phyloP scores from a whole-genome alignment of 2,888 invertebrate genomes.

The Protonemura montana region DNA sequence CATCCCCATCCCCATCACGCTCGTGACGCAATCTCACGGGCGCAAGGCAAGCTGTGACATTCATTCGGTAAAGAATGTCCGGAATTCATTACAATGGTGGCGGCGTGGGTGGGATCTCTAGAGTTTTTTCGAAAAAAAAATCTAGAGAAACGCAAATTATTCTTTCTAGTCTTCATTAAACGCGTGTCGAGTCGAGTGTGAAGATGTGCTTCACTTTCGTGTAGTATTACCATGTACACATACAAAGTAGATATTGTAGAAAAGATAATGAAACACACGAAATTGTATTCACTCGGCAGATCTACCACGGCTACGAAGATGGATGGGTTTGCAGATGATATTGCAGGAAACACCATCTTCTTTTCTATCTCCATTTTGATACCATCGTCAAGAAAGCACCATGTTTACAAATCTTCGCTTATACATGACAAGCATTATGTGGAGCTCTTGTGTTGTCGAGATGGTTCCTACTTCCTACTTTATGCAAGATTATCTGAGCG shows the following conservation, averaged over 20 bases:
- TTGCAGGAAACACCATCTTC: not conserved
- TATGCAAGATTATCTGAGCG: not conserved
- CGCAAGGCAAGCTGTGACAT: not conserved
- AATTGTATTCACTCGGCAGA: not conserved
- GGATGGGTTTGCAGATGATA: not conserved
- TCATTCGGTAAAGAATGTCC: not conserved
- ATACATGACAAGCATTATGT: not conserved
- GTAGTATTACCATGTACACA: not conserved
- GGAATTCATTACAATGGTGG: not conserved
- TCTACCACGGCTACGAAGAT: not conserved
- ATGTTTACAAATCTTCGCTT: conserved; percentile 1
- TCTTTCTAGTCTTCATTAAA: not conserved
- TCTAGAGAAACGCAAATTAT: not conserved
- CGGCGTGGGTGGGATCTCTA: not conserved
- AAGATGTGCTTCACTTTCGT: not conserved
- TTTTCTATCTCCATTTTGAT: not conserved
- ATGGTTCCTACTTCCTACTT: not conserved
- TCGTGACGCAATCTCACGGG: too few species aligned
- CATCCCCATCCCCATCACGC: not conserved
- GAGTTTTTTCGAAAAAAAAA: not conserved
- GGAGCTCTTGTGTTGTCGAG: not conserved
- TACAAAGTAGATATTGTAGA: not conserved
- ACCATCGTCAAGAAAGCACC: not conserved
- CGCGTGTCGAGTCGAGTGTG: not conserved
- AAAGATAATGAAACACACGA: not conserved